Base-by-base conservation (phyloP, 2,888 invertebrate species). In the Helicoverpa assulta region DNA sequence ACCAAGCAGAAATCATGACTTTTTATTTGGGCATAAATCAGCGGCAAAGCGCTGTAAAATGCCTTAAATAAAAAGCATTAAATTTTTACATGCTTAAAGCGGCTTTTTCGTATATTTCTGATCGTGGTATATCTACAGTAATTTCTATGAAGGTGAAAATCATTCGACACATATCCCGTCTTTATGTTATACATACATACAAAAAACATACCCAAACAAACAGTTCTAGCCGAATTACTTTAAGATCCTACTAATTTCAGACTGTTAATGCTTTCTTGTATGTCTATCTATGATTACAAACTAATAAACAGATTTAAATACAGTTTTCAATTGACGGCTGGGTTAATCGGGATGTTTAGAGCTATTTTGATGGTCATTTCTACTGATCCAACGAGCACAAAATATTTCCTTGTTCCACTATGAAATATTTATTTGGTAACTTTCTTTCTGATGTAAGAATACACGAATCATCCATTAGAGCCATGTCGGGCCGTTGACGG, bases 211-310 rank as follows among this genome's bases (percentile, higher is more conserved):
- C 37, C 26, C n/a, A 47, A n/a, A 47, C 47, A 56, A 65, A 65
- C 66, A 40, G 57, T 61, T 51, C 80, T 76, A 79, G 59, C 57
- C 58, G 21, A 66, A 67, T 78, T 65, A 70, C 40, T 51, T 75
- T 29, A 62, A 47, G 33, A 59, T 1, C 4, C 19, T 43, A 77
- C 64, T 61, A 62, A 69, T 80, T 80, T 60, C 62, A 73, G 19
- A 79, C 67, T 53, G 19, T 50, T 73, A 65, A 70, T 54, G 37
- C 18, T n/a, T 19, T 19, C 43, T 19, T 51, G 1, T 12, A 12
- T 37, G 37, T 37, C 12, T 37, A 12, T 10, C 37, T 12, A 12
- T 2, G 12, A 10, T 37, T 10, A 37, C 37, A 37, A 37, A 37
- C 7, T 7, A 12, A 37, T 37, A 1, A 37, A 10, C 37, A 37